Evolutionary conservation across 2,113 vertebrate genomes (phyloP).

Genomic region (Turnix velox): DNA sequence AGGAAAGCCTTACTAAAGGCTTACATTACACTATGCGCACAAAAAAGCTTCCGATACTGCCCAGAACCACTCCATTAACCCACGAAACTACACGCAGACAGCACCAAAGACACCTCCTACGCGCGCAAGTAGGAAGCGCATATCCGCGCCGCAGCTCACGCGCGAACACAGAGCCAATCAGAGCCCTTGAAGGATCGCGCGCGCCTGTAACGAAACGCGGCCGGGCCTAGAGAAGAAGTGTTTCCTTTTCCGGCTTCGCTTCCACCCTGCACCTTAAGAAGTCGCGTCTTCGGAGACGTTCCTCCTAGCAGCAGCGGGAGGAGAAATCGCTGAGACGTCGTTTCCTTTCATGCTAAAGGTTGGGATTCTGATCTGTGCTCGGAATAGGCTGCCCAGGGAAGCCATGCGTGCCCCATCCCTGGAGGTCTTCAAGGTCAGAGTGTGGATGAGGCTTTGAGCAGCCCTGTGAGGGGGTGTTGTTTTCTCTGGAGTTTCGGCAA

Average conservation of each 20-base stretch:
- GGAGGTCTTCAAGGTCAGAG: background rate
- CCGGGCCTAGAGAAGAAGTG: rapidly evolving
- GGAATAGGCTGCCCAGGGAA: too few species aligned
- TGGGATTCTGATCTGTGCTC: background rate
- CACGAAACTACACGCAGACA: rapidly evolving
- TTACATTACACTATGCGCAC: rapidly evolving
- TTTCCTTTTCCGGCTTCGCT: background rate
- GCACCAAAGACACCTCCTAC: rapidly evolving
- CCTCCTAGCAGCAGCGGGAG: background rate
- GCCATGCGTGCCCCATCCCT: background rate
- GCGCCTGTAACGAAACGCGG: rapidly evolving
- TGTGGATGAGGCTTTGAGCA: background rate
- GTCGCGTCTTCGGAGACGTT: rapidly evolving
- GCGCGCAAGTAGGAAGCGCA: rapidly evolving
- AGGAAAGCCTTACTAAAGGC: rapidly evolving
- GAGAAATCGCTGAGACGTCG: rapidly evolving
- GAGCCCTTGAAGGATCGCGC: rapidly evolving
- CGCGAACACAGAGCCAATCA: background rate
- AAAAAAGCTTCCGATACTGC: rapidly evolving
- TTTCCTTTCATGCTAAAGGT: background rate
- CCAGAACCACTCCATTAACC: rapidly evolving
- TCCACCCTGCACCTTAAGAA: rapidly evolving
- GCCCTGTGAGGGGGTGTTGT: background rate
- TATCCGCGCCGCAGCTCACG: rapidly evolving
- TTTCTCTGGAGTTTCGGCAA: background rate